Base-by-base conservation (phyloP, 2,797 vertebrate genomes). In the Rhyacichthys aspro region DNA sequence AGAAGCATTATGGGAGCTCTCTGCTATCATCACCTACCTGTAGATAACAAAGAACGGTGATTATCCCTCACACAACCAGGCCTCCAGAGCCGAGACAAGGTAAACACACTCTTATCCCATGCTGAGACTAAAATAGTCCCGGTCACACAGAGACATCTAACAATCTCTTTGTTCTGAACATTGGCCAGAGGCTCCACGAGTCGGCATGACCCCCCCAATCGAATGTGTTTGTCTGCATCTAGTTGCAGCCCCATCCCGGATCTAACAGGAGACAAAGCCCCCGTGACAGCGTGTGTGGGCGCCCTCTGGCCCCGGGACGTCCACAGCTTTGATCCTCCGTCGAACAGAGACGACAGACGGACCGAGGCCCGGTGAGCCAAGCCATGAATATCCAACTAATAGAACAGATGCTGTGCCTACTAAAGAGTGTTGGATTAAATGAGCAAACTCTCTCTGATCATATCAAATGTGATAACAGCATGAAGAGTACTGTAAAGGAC, bases 181-280 rank as follows among this genome's bases (percentile, higher is more conserved):
- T 23, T 76, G 59, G 32, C 69, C 82, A 82, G 83, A 79, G 65
- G 76, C 70, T 52, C 41, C 48, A 79, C 77, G 77, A 74, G 74
- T 84, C 83, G 79, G 83, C 65, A 41, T 36, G 52, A 67, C 34
- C 62, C 34, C 62, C 47, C 78, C 71, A 57, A 61, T 60, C 48
- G 16, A 14, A 15, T 45, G 56, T 43, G 37, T 12, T 4, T 41
- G 67, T 65, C 54, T 74, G 43, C 17, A 16, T 50, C 23, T 50
- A 46, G 34, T 47, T 19, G 41, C 54, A 55, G 59, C 75, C 75
- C 63, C 69, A 67, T 0, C 11, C 48, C 50, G 53, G 76, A 80
- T 83, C 74, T 79, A 74, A 84, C 69, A 50, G 78, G 63, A 79
- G 43, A 53, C 78, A 81, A 77, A 75, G 54, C 69, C 56, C 45